Evolutionary conservation across 2,113 vertebrate species (phyloP).

Genomic region (Varanus salvator): DNA sequence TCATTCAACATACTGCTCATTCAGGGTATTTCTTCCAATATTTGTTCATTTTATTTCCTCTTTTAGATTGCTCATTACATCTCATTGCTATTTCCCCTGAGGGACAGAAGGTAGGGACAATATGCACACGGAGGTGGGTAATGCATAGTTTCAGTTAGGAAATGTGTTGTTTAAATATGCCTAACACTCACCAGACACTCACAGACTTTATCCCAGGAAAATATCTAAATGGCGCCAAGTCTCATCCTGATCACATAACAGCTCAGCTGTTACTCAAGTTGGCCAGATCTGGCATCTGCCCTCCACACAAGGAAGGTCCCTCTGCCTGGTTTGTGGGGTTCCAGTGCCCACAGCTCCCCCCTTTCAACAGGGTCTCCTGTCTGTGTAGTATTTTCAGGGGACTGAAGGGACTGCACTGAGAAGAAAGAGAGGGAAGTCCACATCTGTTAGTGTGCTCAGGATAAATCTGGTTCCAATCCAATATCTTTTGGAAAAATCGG

Average conservation of each 20-base stretch:
- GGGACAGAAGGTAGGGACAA: conserved; percentile 1
- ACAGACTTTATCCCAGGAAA: background rate
- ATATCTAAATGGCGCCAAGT: background rate
- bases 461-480: no score
- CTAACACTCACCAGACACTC: background rate
- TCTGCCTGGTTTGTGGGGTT: no score
- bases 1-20: conserved; percentile 45
- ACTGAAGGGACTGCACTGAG: no score
- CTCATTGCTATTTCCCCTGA: conserved; percentile 1
- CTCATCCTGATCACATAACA: background rate
- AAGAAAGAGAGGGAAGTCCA: no score
- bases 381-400: no score
- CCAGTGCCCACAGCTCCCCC: no score
- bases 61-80: conserved; percentile 30
- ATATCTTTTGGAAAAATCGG: background rate
- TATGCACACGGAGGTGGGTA: background rate
- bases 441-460: no score
- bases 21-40: conserved; percentile 49
- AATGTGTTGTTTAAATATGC: background rate
- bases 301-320: no score
- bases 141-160: background rate
- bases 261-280: background rate
- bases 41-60: conserved; percentile 35
- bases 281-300: no score
- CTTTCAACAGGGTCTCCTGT: no score